Evolutionary conservation across 2,888 invertebrate species (phyloP).

Genomic region (Clunio marinus): DNA sequence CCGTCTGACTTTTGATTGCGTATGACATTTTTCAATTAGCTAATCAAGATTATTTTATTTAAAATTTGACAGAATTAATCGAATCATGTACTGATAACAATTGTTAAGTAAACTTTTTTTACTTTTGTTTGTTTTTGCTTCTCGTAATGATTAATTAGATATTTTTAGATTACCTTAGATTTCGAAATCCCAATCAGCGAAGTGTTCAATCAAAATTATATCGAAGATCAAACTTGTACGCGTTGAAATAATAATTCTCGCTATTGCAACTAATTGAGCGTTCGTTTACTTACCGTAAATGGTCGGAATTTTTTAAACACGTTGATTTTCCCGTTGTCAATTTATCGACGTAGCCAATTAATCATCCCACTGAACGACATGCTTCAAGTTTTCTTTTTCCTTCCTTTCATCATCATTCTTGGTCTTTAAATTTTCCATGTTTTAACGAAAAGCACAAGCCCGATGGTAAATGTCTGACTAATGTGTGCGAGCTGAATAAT

Average conservation of each 20-base stretch:
- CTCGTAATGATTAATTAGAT: conserved; percentile 21
- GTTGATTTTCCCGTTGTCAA: conserved; percentile 5
- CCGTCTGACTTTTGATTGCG: not conserved
- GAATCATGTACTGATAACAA: not conserved
- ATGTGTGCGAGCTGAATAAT: conserved; percentile 32
- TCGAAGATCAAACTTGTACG: not conserved
- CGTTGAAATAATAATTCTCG: not conserved
- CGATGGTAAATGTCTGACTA: conserved; percentile 3
- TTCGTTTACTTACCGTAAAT: too few relatives aligned
- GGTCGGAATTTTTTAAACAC: not conserved
- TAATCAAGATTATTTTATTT: not conserved
- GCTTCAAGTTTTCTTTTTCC: too few relatives aligned
- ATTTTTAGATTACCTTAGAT: conserved; percentile 1
- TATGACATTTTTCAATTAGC: not conserved
- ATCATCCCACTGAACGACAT: too few relatives aligned
- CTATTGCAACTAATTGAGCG: conserved; percentile 2
- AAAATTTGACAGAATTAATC: not conserved
- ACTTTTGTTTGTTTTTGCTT: not conserved
- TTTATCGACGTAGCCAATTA: not conserved
- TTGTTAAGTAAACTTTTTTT: conserved; percentile 8
- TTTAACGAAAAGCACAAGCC: too few relatives aligned
- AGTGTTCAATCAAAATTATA: not conserved
- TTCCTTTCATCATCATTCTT: too few relatives aligned
- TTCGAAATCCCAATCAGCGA: not conserved
- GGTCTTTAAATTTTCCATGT: too few relatives aligned